Evolutionary conservation across 1,140 invertebrate species (phyloP).

Genomic region (Nylanderia fulva): DNA sequence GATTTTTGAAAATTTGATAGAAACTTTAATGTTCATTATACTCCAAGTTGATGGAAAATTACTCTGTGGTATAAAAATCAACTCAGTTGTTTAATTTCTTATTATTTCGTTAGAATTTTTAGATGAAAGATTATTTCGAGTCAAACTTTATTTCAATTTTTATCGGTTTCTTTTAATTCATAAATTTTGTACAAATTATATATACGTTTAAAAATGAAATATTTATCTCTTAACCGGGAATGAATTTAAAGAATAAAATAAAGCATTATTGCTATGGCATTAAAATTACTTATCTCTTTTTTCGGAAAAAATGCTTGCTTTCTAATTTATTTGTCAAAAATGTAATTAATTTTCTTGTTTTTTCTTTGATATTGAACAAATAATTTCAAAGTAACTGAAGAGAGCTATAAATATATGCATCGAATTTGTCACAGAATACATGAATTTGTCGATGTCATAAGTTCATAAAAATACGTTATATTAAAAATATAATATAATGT

Average conservation of each 20-base stretch:
- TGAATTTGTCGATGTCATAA: background rate
- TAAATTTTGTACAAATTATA: background rate
- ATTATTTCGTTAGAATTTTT: no score
- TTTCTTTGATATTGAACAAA: conserved; percentile 8
- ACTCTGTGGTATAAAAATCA: no score
- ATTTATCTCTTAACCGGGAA: background rate
- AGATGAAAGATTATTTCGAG: background rate
- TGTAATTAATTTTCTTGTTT: conserved; percentile 1
- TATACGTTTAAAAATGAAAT: background rate
- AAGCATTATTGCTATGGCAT: background rate
- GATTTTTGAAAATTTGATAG: background rate
- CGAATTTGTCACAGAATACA: background rate
- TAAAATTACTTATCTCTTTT: background rate
- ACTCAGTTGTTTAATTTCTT: no score
- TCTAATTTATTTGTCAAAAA: background rate
- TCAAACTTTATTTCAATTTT: no score
- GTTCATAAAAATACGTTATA: background rate
- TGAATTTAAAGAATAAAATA: background rate
- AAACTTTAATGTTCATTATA: background rate
- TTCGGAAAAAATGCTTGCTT: background rate
- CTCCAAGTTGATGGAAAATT: no score
- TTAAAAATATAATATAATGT: background rate
- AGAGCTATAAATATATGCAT: conserved; percentile 27
- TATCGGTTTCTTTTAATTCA: background rate
- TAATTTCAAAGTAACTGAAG: conserved; percentile 12